phyloP scores from a whole-genome alignment of 2,888 invertebrate species.

The Drosophila borealis region DNA sequence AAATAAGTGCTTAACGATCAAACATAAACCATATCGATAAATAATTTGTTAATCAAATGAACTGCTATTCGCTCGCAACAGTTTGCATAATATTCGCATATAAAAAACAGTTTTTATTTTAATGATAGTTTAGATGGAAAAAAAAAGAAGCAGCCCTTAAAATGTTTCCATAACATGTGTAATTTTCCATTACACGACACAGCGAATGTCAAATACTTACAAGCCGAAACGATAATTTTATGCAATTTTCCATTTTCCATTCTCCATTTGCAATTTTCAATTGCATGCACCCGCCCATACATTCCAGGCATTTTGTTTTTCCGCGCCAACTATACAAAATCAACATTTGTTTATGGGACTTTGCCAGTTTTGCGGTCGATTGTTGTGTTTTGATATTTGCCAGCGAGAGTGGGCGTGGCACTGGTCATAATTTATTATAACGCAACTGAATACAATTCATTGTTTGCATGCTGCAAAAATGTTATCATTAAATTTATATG shows the following conservation, averaged over 20 bases:
- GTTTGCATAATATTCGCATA: neutral
- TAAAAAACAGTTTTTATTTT: neutral
- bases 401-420: slow-evolving; percentile 8
- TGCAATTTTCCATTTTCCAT: slow-evolving; percentile 1
- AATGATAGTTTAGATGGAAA: neutral
- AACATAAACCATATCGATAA: neutral
- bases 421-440: slow-evolving; percentile 18
- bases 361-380: slow-evolving; percentile 18
- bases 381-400: slow-evolving; percentile 6
- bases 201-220: slow-evolving; percentile 7
- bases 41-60: neutral
- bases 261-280: slow-evolving; percentile 7
- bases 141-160: neutral
- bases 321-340: slow-evolving; percentile 19
- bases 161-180: slow-evolving; percentile 1
- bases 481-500: slow-evolving; percentile 17
- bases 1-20: neutral
- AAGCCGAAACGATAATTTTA: neutral
- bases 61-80: neutral
- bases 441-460: slow-evolving; percentile 8
- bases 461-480: slow-evolving; percentile 13
- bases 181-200: slow-evolving; percentile 16
- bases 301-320: slow-evolving; percentile 5
- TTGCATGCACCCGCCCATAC: slow-evolving; percentile 17
- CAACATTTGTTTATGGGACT: slow-evolving; percentile 41